phyloP scores from a whole-genome alignment of 2,797 vertebrate genomes.

The Natrix natrix region DNA sequence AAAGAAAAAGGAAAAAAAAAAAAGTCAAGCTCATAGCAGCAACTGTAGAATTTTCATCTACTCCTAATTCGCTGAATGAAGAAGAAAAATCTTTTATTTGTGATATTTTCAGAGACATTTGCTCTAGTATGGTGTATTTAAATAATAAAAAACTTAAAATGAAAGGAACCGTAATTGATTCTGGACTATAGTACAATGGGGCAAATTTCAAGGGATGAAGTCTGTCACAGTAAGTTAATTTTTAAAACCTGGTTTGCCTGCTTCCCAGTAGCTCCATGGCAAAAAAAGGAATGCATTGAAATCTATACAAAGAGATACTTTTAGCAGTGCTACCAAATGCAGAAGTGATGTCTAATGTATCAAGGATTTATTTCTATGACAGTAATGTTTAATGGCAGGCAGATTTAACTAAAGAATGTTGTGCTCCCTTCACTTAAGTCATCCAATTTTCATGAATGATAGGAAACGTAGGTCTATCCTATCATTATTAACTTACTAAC shows the following conservation, averaged over 20 bases:
- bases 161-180: conserved; percentile 69
- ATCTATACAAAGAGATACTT: conserved; percentile 36
- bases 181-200: conserved; percentile 54
- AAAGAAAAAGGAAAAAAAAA: conserved; percentile 59
- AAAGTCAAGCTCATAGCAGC: conserved; percentile 83
- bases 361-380: conserved; percentile 42
- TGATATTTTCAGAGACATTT: conserved; percentile 99
- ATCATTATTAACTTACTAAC: conserved; percentile 36
- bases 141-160: conserved; percentile 97
- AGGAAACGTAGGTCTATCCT: background rate
- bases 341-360: conserved; percentile 27
- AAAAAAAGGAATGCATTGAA: conserved; percentile 40
- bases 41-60: conserved; percentile 92
- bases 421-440: conserved; percentile 16
- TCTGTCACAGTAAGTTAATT: conserved; percentile 22
- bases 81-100: conserved; percentile 97
- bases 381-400: conserved; percentile 26
- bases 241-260: conserved; percentile 28
- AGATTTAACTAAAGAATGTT: conserved; percentile 32
- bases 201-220: conserved; percentile 46
- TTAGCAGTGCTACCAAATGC: conserved; percentile 46
- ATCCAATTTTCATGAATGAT: background rate
- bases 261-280: conserved; percentile 41
- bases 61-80: conserved; percentile 98
- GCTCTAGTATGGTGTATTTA: conserved; percentile 99